Base-by-base conservation (phyloP, 2,113 vertebrate species). In the Percopsis transmontana region DNA sequence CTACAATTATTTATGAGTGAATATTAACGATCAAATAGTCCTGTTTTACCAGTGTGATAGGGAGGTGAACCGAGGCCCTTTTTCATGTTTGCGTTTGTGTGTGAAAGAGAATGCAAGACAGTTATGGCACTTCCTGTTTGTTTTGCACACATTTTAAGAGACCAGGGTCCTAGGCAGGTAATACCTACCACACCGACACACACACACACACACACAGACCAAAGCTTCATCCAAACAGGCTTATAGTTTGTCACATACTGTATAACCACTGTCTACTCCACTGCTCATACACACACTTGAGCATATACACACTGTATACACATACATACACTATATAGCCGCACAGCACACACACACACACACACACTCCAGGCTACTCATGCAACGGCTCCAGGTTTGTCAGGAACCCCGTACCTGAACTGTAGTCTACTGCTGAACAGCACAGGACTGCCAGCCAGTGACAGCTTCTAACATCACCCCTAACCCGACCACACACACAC, bases 371-470 rank as follows among this genome's bases (percentile, higher is more conserved):
- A 57, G n/a, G 67, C 42, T 59, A 57, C 69, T 78, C 62, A 83
- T 79, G 70, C 82, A 88, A 85, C 61, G 62, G 72, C 58, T 73
- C 61, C 56, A 68, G 77, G 70, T 84, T 79, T 85, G 87, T 85
- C 87, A 89, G 56, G 81, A n/a, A n/a, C n/a, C n/a, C 16, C 54
- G 48, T 57, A 72, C 82, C 41, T 64, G 57, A 41, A 76, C 9
- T 62, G 64, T 6, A 79, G 62, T 69, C 27, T 64, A 20, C 62
- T 63, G 64, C 24, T 44, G 60, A 59, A 73, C 61, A 47, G 59
- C 24, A 53, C 50, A 66, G 70, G 54, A 19, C 53, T 41, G 62
- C 20, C 55, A 41, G 18, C 50, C 8, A 7, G 50, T 41, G 58
- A 77, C 70, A 70, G 54, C 13, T 23, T 0, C 5, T 50, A 41